Base-by-base conservation (phyloP, 2,888 invertebrate species). In the Aleiodes alternator region DNA sequence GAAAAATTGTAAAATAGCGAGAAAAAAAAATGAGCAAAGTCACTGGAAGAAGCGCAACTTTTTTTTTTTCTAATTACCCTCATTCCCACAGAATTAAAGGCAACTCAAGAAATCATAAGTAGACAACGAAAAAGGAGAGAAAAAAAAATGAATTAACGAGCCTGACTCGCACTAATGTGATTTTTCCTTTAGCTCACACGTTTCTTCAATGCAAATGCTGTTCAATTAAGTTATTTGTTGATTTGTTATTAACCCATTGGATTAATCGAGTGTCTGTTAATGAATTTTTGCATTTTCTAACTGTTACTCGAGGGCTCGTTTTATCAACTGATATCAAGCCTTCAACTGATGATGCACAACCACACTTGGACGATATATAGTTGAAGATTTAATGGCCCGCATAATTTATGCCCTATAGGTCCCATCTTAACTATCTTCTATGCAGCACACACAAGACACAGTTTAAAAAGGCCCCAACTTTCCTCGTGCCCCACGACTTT, bases 351-450 rank as follows among this genome's bases (percentile, higher is more conserved):
- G 85, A 85, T 85, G 84, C 83, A 84, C 85, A 82, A 80, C 79
- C 77, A 78, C 73, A 77, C 80, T 72, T 80, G 82, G 82, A 79
- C 81, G 82, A 83, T 80, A 68, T 51, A 71, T 59, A 84, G 84
- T 85, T 83, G 83, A 9, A 82, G 81, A 81, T 85, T 84, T 86
- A 87, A 87, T 85, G 84, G 83, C 81, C 80, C 80, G 85, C 83
- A 85, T 86, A 86, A 87, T 87, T 86, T 87, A 86, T 87, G 82
- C 82, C 77, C 83, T 83, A 84, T 85, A 81, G 81, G 81, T 12
- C 9, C 81, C 76, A 79, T 79, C 81, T 83, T 79, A 79, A 80
- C 81, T 77, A 79, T 81, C 81, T 69, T 34, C 31, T 75, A 56
- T 56, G 55, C 31, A 64, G 56, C 34, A 72, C 55, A 23, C 23